Conservation (phyloP, 2,113 vertebrate genomes). For the Burhinus bistriatus region DNA sequence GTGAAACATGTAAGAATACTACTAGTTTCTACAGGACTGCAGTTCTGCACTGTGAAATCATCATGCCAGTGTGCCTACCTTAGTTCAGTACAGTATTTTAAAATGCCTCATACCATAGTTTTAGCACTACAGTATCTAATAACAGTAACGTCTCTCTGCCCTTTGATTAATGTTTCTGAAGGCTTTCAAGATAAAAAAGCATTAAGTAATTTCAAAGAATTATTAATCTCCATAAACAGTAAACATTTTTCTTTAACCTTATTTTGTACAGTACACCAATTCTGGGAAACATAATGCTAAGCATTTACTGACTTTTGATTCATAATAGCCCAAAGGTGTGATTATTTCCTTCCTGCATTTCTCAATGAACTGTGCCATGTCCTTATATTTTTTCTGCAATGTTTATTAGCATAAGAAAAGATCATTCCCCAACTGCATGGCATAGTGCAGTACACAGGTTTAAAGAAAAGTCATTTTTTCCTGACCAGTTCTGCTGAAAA, state of each 20-base stretch:
- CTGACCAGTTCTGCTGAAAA: not conserved
- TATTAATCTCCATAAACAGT: not conserved
- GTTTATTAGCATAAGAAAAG: not conserved
- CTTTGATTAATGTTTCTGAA: not conserved
- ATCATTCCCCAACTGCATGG: not conserved
- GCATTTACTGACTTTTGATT: not conserved
- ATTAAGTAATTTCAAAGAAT: not conserved
- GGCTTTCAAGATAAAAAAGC: not conserved
- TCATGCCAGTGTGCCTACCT: rapidly evolving
- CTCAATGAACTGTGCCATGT: not conserved
- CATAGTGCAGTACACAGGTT: not conserved
- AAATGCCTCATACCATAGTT: not conserved
- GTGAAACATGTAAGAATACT: not conserved
- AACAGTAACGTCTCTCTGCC: not conserved
- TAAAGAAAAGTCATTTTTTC: not conserved
- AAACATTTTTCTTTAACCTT: not conserved
- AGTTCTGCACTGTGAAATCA: not conserved
- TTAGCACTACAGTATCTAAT: not conserved
- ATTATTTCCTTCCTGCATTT: not conserved
- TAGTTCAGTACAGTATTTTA: not conserved
- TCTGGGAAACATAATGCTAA: not conserved
- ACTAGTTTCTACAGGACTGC: not conserved
- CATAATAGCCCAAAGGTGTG: not conserved
- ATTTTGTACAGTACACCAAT: not conserved
- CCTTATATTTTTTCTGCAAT: not conserved